These are phyloP conservation scores for Geotrypetes seraphini DNA, from an alignment of 2,797 vertebrate species.

Conservation along the genomic window DNA sequence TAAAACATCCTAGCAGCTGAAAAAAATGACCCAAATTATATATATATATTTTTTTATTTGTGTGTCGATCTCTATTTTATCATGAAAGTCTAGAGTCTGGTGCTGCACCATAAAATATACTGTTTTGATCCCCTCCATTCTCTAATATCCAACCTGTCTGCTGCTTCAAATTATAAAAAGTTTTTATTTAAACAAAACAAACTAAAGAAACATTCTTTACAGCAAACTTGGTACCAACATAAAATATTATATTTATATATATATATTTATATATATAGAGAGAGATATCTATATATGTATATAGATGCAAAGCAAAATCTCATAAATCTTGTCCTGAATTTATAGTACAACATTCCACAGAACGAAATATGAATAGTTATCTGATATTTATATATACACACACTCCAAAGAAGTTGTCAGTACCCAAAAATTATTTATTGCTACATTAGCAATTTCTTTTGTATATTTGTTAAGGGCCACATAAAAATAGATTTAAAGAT, in stretches of 20 bases:
- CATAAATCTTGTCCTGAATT: too few relatives aligned
- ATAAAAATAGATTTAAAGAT: slow-evolving; percentile 79
- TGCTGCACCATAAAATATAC: slow-evolving; percentile 37
- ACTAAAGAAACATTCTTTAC: slow-evolving; percentile 69
- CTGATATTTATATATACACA: slow-evolving; percentile 71
- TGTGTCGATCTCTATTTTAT: slow-evolving; percentile 18
- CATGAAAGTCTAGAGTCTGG: slow-evolving; percentile 30
- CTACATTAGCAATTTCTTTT: slow-evolving; percentile 69
- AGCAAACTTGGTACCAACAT: slow-evolving; percentile 70
- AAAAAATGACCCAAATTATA: slow-evolving; percentile 21
- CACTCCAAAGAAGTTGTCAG: slow-evolving; percentile 68
- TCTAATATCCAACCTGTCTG: slow-evolving; percentile 21
- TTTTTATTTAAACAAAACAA: slow-evolving; percentile 41
- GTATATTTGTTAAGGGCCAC: slow-evolving; percentile 80
- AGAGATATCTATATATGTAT: slow-evolving; percentile 46
- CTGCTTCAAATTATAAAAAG: slow-evolving; percentile 39
- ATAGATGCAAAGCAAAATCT: too few relatives aligned
- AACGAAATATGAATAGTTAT: slow-evolving; percentile 70
- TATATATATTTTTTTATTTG: too few relatives aligned
- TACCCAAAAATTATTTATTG: slow-evolving; percentile 83
- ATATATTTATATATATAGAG: slow-evolving; percentile 46
- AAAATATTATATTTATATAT: slow-evolving; percentile 44
- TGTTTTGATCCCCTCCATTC: slow-evolving; percentile 34
- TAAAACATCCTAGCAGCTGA: slow-evolving; percentile 67
- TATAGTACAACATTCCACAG: slow-evolving; percentile 68